A percentile compares a stretch with the other conserved stretches of the same genome.
These are phyloP conservation scores for Scolopax rusticola DNA, from an alignment of 2,797 vertebrate species.

Conservation along the genomic window DNA sequence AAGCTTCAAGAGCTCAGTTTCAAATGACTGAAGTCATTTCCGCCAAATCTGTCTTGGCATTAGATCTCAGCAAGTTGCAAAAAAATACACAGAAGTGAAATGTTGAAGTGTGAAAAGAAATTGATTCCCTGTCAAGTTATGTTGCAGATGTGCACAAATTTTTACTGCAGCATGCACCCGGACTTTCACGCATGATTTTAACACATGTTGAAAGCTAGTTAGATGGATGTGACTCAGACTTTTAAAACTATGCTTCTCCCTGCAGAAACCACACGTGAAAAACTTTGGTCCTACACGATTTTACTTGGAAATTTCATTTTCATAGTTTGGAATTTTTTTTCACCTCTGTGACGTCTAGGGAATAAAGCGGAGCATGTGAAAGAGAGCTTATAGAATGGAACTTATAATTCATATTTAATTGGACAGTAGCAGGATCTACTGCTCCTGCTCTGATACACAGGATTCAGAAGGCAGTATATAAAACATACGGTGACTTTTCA, in stretches of 20 bases:
- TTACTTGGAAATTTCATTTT: constrained; percentile 25
- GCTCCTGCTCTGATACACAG: not conserved
- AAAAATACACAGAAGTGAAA: constrained; percentile 57
- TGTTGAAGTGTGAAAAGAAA: constrained; percentile 63
- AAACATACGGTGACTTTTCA: not conserved
- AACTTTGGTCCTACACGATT: not conserved
- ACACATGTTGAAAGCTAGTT: constrained; percentile 16
- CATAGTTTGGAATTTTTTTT: not conserved
- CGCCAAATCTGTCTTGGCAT: constrained; percentile 42
- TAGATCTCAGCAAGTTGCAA: constrained; percentile 42
- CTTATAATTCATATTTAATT: constrained; percentile 15
- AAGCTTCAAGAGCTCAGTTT: constrained; percentile 54
- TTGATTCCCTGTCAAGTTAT: constrained; percentile 27
- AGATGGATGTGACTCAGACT: not conserved
- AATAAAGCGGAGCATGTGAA: not conserved
- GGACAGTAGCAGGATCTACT: not conserved
- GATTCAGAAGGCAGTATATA: not conserved
- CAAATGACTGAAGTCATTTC: constrained; percentile 58
- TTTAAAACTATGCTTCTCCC: not conserved
- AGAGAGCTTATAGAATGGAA: not conserved
- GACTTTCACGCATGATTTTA: constrained; percentile 2
- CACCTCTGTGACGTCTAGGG: not conserved
- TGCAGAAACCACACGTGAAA: constrained; percentile 3
- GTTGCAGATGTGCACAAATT: constrained; percentile 53
- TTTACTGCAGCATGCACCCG: constrained; percentile 17